Percentiles rank a stretch among this genome's conserved stretches.
Evolutionary conservation across 2,888 invertebrate species (phyloP).

Genomic region (Erebia palarica): DNA sequence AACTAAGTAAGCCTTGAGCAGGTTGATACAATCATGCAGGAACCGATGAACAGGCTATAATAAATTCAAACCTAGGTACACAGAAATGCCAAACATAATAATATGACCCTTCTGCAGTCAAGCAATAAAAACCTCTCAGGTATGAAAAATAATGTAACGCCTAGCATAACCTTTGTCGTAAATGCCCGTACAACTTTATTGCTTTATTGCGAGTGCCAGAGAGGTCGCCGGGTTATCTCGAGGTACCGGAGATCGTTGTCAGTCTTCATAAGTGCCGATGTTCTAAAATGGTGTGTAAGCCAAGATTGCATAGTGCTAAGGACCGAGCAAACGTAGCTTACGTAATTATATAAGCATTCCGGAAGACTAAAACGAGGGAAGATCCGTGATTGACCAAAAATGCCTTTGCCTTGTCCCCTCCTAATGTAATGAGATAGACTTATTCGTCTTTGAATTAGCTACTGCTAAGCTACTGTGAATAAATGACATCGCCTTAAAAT

Average conservation of each 20-base stretch:
- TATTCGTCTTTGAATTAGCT: conserved; percentile 37
- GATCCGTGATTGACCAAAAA: conserved; percentile 54
- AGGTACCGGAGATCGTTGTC: conserved; percentile 60
- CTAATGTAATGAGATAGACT: conserved; percentile 52
- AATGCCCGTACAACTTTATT: conserved; percentile 53
- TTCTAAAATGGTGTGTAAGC: conserved; percentile 42
- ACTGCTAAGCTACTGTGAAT: conserved; percentile 26
- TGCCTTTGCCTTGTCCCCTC: conserved; percentile 54
- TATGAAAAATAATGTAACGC: conserved; percentile 25
- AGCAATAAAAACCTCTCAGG: conserved; percentile 16
- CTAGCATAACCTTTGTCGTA: conserved; percentile 31
- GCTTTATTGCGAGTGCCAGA: conserved; percentile 56
- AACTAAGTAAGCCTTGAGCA: too few relatives aligned
- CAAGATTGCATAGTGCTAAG: conserved; percentile 33
- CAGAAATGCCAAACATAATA: neutral
- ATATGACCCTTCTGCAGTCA: neutral
- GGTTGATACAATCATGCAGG: too few relatives aligned
- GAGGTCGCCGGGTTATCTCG: conserved; percentile 58
- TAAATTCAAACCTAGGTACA: too few relatives aligned
- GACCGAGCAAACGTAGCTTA: conserved; percentile 39
- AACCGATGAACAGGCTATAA: too few relatives aligned
- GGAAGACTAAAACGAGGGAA: conserved; percentile 39
- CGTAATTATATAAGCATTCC: conserved; percentile 41
- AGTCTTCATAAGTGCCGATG: conserved; percentile 52
- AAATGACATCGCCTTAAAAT: conserved; percentile 5